A percentile compares a stretch with the other conserved stretches of the same genome.
Evolutionary conservation across 2,797 vertebrate species (phyloP).

Genomic region (Lepus townsendii): DNA sequence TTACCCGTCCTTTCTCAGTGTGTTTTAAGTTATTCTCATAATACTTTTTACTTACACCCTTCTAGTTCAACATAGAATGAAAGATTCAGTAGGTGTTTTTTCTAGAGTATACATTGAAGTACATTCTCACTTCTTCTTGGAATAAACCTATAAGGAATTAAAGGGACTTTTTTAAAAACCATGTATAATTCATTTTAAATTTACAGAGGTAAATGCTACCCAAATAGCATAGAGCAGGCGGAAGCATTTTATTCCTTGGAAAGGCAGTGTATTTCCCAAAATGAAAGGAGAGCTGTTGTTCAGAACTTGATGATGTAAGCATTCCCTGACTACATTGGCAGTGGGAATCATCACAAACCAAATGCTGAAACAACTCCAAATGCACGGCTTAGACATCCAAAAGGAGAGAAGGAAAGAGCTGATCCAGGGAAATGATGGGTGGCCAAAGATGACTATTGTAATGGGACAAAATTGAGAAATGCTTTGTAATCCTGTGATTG

Average conservation of each 20-base stretch:
- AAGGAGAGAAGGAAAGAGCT: neutral
- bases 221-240: neutral
- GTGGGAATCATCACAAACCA: neutral
- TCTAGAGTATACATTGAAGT: neutral
- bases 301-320: neutral
- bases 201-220: neutral
- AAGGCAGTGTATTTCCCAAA: neutral
- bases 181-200: slow-evolving; percentile 37
- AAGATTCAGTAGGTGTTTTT: neutral
- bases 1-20: neutral
- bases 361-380: neutral
- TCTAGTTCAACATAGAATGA: neutral
- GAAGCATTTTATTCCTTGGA: slow-evolving; percentile 37
- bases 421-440: neutral
- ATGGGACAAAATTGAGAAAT: neutral
- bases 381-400: neutral
- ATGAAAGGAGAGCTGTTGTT: neutral
- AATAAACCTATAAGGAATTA: slow-evolving; percentile 33
- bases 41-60: neutral
- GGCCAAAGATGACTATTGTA: neutral
- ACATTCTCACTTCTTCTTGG: slow-evolving; percentile 19
- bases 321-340: neutral
- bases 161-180: neutral
- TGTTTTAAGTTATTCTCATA: slow-evolving; percentile 67
- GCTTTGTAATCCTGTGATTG: neutral